These are phyloP conservation scores for Acleris holmiana DNA, from an alignment of 2,888 invertebrate species.

Conservation along the genomic window DNA sequence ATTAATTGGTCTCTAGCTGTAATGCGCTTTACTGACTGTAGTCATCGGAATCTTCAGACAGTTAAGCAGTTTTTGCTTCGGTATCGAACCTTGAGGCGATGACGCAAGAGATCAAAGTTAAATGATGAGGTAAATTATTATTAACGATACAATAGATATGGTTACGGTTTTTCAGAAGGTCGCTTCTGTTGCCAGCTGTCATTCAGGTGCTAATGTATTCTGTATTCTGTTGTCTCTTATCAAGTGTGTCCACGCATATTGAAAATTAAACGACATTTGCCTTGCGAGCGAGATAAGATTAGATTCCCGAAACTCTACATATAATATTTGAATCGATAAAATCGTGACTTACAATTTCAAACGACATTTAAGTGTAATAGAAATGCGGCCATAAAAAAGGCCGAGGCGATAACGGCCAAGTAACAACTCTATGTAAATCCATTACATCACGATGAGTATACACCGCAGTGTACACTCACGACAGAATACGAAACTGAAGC, in stretches of 20 bases:
- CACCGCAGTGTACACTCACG: constrained; percentile 10
- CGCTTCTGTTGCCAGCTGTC: constrained; percentile 21
- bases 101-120: constrained; percentile 47
- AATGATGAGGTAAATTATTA: constrained; percentile 44
- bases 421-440: constrained; percentile 38
- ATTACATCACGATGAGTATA: constrained; percentile 39
- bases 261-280: constrained; percentile 19
- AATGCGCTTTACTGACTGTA: background rate
- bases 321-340: constrained; percentile 19
- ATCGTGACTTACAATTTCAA: constrained; percentile 39
- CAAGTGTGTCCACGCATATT: constrained; percentile 16
- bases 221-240: constrained; percentile 7
- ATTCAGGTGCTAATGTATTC: constrained; percentile 28
- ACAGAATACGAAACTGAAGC: constrained; percentile 13
- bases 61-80: constrained; percentile 40
- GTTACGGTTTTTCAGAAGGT: constrained; percentile 38
- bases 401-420: constrained; percentile 41
- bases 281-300: constrained; percentile 30
- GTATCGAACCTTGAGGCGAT: constrained; percentile 54
- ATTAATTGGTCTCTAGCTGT: constrained; percentile 24
- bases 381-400: constrained; percentile 41
- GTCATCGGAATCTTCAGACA: constrained; percentile 1
- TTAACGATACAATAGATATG: constrained; percentile 41
- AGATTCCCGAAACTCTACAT: background rate
- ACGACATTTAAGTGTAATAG: constrained; percentile 41